Evolutionary conservation across 2,797 vertebrate species (phyloP).

Genomic region (Coracias cyanogaster): DNA sequence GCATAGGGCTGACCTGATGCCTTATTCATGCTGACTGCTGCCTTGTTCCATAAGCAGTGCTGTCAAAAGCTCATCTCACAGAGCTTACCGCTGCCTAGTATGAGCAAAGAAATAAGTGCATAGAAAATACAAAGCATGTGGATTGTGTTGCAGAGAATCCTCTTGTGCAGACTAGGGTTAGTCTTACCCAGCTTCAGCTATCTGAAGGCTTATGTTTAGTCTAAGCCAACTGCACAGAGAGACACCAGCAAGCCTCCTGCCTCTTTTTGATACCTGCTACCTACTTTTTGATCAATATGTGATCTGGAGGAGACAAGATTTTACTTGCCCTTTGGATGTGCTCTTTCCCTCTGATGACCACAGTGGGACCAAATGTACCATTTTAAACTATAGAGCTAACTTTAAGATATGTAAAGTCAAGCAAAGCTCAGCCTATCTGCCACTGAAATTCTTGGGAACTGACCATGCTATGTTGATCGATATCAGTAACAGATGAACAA

Average conservation of each 20-base stretch:
- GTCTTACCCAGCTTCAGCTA: background rate
- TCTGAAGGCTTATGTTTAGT: background rate
- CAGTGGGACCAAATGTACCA: background rate
- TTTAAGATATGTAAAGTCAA: background rate
- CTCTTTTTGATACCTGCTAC: background rate
- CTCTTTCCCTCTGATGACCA: background rate
- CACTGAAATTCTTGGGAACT: background rate
- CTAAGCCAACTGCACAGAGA: background rate
- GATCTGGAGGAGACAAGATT: background rate
- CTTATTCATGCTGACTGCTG: background rate
- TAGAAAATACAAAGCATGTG: background rate
- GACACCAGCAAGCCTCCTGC: background rate
- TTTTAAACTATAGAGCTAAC: background rate
- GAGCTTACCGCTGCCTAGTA: background rate
- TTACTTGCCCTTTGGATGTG: background rate
- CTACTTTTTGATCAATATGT: too few species aligned
- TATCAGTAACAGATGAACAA: background rate
- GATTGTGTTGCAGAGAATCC: background rate
- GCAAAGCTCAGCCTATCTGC: background rate
- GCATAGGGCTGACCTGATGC: background rate
- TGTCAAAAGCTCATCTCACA: background rate
- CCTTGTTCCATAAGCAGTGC: background rate
- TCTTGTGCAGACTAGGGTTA: background rate
- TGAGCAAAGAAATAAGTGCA: background rate
- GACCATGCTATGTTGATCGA: background rate